Percentiles rank a stretch among this genome's conserved stretches.
Evolutionary conservation across 2,113 vertebrate species (phyloP).

Genomic region (Sceloporus tristichus): DNA sequence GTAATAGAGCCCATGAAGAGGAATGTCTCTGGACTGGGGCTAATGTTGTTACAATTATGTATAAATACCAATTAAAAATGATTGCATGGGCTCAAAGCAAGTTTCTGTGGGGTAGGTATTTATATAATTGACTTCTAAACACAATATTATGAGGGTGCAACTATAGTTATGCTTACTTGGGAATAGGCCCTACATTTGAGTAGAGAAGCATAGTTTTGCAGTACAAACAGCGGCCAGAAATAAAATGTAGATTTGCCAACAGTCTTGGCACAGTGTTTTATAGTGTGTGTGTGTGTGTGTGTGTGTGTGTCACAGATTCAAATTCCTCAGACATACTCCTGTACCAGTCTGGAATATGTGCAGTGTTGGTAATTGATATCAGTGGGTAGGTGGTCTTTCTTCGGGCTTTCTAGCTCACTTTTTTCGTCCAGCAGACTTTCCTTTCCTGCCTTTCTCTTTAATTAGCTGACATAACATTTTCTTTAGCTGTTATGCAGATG

Average conservation of each 20-base stretch:
- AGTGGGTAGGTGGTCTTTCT: constrained; percentile 2
- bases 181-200: neutral
- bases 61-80: constrained; percentile 18
- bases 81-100: neutral
- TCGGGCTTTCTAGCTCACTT: neutral
- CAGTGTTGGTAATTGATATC: neutral
- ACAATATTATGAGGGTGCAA: accelerated
- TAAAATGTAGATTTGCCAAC: constrained; percentile 18
- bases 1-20: neutral
- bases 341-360: constrained; percentile 10
- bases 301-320: neutral
- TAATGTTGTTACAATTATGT: neutral
- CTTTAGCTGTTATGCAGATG: neutral
- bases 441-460: neutral
- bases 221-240: neutral
- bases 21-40: neutral
- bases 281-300: neutral
- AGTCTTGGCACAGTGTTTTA: constrained; percentile 8
- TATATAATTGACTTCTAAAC: neutral
- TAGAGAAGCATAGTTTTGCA: neutral
- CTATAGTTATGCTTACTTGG: neutral
- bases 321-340: constrained; percentile 1
- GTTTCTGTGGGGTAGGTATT: neutral
- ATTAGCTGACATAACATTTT: constrained; percentile 6
- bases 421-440: neutral